Base-by-base conservation (phyloP, 2,888 invertebrate species). In the Podotricha telesiphe region DNA sequence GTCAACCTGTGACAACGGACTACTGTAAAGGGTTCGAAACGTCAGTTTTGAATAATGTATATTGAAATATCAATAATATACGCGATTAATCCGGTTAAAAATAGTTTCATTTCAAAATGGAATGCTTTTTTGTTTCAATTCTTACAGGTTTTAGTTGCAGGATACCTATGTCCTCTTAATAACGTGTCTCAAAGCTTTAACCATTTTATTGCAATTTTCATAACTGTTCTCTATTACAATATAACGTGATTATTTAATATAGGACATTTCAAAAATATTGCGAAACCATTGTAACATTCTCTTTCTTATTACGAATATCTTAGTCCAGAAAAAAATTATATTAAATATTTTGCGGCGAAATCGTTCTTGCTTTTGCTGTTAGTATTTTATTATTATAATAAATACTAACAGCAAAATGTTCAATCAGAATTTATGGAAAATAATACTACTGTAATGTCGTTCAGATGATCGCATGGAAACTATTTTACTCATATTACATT, bases 331-430 rank as follows among this genome's bases (percentile, higher is more conserved):
- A 62, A 13, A 37, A 50, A 20, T 50, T 17, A 20, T 62, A 62
- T 62, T 62, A 62, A 62, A 62, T 34, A 62, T 62, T 62, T 62
- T 19, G 62, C 15, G 62, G 62, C 48, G 34, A 34, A 45, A 22
- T 6, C 13, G n/a, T 59, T 50, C 50, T 37, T 5, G 34, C 34
- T 19, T 34, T 50, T 62, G 50, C 48, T 62, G 48, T 48, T 48
- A 48, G 15, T 11, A 1, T 8, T 34, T 37, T 48, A 50, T 37
- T 47, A 19, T 19, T 20, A 37, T 34, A 53, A 34, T 53, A 55
- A 55, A 55, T 55, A 37, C 17, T 17, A 62, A 22, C 17, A 22
- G 17, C 42, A 15, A 28, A 34, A 19, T 11, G 50, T 50, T 62
- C 48, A 62, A 50, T 62, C 19, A 4, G 34, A 34, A 28, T 19